Base-by-base conservation (phyloP, 2,888 invertebrate genomes). In the Metalampra italica region DNA sequence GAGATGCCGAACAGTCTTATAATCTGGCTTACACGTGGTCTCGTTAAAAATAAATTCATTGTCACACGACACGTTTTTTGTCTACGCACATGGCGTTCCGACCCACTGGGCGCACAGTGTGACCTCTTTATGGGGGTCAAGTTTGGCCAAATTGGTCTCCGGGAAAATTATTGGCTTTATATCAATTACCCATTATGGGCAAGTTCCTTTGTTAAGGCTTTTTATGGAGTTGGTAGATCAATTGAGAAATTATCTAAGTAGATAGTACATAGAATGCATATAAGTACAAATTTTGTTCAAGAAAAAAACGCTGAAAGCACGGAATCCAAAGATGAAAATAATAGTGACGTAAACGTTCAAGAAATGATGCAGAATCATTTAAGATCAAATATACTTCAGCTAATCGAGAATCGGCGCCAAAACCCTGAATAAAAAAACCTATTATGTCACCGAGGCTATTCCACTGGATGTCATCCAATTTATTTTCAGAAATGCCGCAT, bases 71-170 rank as follows among this genome's bases (percentile, higher is more conserved):
- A 46, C 29, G 0, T 51, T 63, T 66, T 68, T 66, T 58, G 56
- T 56, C 46, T 43, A 50, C 53, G 60, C 75, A 73, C 67, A 72
- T 75, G 78, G 54, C 64, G 78, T 74, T 70, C 54, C 67, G 72
- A 55, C 50, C 67, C 69, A 76, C 60, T 69, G 71, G 59, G 55
- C 65, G 51, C 57, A 52, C 57, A 54, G 30, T 50, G 22, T 75
- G 81, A 80, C 74, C 83, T 73, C 64, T 75, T 76, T 72, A 76
- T 76, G 76, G 68, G 78, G 63, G 72, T 81, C 79, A 79, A 71
- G 57, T 71, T 68, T 71, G 64, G 57, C 65, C 71, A 70, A 73
- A 71, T 65, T 71, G 56, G 47, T 32, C 29, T 14, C 59, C 15
- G 12, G 12, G 30, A 9, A 46, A 53, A 51, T 51, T 51, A 49